These are phyloP conservation scores for Dolichomitus sp. DNA, from an alignment of 2,888 invertebrate genomes.

Conservation along the genomic window DNA sequence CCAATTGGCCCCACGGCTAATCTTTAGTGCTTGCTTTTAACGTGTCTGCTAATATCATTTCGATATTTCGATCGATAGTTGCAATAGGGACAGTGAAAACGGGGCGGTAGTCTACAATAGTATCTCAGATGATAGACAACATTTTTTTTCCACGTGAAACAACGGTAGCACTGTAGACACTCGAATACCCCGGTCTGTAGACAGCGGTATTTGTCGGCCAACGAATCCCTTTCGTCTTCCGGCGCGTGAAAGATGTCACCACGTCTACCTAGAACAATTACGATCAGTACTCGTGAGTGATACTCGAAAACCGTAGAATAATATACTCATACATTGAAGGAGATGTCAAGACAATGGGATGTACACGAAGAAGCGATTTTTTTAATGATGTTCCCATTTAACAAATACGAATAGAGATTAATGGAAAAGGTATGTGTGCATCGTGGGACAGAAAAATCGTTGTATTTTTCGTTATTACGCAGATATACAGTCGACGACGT, in stretches of 20 bases:
- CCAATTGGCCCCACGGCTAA: neutral
- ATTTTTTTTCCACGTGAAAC: conserved; percentile 82
- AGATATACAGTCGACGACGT: conserved; percentile 12
- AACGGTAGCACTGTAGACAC: conserved; percentile 79
- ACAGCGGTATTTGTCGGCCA: conserved; percentile 22
- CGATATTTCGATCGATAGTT: conserved; percentile 78
- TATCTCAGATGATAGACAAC: conserved; percentile 82
- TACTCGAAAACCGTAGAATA: neutral
- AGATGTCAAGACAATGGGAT: conserved; percentile 1
- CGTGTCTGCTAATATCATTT: conserved; percentile 67
- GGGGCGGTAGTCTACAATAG: conserved; percentile 82
- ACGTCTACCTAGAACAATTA: conserved; percentile 26
- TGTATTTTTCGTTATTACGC: conserved; percentile 6
- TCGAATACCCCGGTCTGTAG: conserved; percentile 74
- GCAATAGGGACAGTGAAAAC: conserved; percentile 82
- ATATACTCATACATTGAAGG: conserved; percentile 1
- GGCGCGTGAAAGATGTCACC: neutral
- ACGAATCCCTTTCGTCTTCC: conserved; percentile 11
- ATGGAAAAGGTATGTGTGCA: conserved; percentile 11
- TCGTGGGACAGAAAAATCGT: conserved; percentile 7
- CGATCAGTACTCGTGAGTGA: conserved; percentile 17
- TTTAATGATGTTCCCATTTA: conserved; percentile 3
- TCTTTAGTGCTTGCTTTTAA: conserved; percentile 11
- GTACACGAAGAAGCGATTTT: neutral
- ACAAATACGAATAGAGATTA: neutral